Percentiles rank a stretch among this genome's conserved stretches.
Conservation (phyloP, 2,888 invertebrate species). For the Pseudococcus jackbeardsleyi region DNA sequence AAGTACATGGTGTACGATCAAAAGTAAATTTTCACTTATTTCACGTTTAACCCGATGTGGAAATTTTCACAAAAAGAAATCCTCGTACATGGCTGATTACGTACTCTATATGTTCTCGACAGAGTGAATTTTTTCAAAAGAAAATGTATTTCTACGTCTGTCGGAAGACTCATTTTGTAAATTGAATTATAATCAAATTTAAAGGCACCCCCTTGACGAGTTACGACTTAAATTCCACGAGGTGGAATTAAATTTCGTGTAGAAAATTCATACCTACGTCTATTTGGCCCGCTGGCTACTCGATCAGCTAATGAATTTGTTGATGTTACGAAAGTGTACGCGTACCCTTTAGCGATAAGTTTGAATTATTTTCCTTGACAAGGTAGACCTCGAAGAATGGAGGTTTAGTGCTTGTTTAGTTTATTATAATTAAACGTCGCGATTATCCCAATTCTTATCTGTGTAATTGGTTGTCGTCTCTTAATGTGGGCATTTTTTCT, state of each 20-base stretch:
- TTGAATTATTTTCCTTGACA: background rate
- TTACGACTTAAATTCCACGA: conserved; percentile 16
- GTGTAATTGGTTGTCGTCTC: background rate
- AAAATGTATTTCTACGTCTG: background rate
- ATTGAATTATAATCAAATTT: conserved; percentile 46
- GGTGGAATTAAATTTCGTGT: conserved; percentile 17
- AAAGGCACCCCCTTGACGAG: conserved; percentile 36
- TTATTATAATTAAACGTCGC: background rate
- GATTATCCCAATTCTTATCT: background rate
- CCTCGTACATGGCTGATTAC: background rate
- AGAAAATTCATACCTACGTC: conserved; percentile 1
- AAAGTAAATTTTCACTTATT: background rate
- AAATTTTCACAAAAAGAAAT: conserved; percentile 23
- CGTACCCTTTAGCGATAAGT: background rate
- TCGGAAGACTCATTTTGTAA: conserved; percentile 26
- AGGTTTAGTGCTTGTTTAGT: background rate
- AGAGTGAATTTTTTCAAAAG: conserved; percentile 30
- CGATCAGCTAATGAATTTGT: conserved; percentile 38
- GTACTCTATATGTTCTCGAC: background rate
- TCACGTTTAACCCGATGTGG: background rate
- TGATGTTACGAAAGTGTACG: background rate
- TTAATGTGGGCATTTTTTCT: background rate
- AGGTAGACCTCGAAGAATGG: background rate
- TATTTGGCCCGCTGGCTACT: background rate
- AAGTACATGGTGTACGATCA: background rate